phyloP scores from a whole-genome alignment of 2,888 invertebrate genomes.

The Troides oblongomaculatus region DNA sequence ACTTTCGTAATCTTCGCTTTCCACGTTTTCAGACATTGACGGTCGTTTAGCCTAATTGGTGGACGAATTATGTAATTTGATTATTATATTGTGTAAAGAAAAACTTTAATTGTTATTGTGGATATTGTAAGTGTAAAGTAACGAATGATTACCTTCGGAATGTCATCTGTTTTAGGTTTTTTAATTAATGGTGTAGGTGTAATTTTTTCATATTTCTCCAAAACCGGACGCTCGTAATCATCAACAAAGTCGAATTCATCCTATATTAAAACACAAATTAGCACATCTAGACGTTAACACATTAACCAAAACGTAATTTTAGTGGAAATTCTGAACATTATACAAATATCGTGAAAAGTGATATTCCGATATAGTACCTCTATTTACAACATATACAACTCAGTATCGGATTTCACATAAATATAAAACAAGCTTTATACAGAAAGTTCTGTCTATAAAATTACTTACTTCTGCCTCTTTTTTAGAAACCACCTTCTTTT shows the following conservation, averaged over 20 bases:
- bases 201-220: conserved; percentile 85
- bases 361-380: conserved; percentile 1
- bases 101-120: conserved; percentile 11
- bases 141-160: conserved; percentile 68
- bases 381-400: conserved; percentile 18
- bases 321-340: neutral
- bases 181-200: conserved; percentile 77
- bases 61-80: conserved; percentile 20
- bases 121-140: conserved; percentile 42
- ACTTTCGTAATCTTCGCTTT: conserved; percentile 67
- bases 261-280: conserved; percentile 69
- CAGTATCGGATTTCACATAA: conserved; percentile 1
- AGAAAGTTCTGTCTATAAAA: conserved; percentile 30
- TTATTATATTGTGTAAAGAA: conserved; percentile 12
- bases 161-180: conserved; percentile 72
- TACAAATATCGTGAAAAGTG: neutral
- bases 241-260: conserved; percentile 78
- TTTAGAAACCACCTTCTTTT: conserved; percentile 73
- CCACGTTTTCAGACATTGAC: conserved; percentile 67
- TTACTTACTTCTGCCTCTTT: conserved; percentile 76
- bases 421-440: conserved; percentile 47
- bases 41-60: conserved; percentile 65
- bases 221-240: conserved; percentile 88
- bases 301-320: conserved; percentile 38
- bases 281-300: conserved; percentile 60